These are phyloP conservation scores for Campaea margaritaria DNA, from an alignment of 2,888 invertebrate genomes.

Conservation along the genomic window DNA sequence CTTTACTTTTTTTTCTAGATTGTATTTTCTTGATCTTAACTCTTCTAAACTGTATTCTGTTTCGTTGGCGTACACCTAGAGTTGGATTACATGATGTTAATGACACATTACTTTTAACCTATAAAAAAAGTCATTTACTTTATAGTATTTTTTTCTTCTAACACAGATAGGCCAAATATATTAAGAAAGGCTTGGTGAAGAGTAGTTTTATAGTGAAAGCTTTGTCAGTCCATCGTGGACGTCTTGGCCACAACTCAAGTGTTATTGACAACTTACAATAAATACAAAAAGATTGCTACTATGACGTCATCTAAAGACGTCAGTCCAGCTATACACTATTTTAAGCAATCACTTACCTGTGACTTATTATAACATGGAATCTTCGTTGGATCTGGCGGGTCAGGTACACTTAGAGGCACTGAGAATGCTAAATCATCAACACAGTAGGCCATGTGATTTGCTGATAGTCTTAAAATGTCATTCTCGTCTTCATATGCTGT, in stretches of 20 bases:
- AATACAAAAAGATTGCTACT: no score
- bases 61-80: slow-evolving; percentile 80
- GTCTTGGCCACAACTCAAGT: no score
- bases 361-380: slow-evolving; percentile 89
- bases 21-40: slow-evolving; percentile 87
- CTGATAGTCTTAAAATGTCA: slow-evolving; percentile 70
- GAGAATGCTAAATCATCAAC: slow-evolving; percentile 84
- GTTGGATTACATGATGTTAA: background rate
- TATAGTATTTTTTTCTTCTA: no score
- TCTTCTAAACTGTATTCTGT: slow-evolving; percentile 92
- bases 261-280: no score
- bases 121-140: no score
- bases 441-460: slow-evolving; percentile 78
- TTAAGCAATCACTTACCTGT: slow-evolving; percentile 69
- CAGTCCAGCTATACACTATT: background rate
- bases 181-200: no score
- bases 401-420: slow-evolving; percentile 86
- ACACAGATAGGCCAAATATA: no score
- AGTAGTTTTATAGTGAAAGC: no score
- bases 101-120: no score
- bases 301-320: no score
- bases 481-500: slow-evolving; percentile 88
- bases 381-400: slow-evolving; percentile 86
- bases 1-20: slow-evolving; percentile 65
- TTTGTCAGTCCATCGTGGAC: no score